These are phyloP conservation scores for Semotilus atromaculatus DNA, from an alignment of 2,797 vertebrate species.

Conservation along the genomic window DNA sequence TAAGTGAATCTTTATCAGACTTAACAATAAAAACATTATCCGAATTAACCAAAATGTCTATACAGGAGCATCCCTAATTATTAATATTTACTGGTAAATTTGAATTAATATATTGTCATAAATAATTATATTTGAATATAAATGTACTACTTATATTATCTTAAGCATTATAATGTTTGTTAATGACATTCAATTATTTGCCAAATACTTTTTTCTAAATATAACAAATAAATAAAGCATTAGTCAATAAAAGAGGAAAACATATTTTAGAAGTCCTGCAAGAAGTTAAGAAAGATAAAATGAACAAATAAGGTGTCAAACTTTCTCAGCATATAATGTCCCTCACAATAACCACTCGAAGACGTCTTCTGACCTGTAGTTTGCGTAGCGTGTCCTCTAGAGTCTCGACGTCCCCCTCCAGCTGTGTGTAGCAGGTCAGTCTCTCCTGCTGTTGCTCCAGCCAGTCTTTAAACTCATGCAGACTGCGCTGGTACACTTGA, in stretches of 20 bases:
- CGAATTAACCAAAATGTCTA: not conserved
- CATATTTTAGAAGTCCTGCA: not conserved
- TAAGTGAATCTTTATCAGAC: not conserved
- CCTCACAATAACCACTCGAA: not conserved
- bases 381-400: conserved; percentile 85
- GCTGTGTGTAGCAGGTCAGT: conserved; percentile 81
- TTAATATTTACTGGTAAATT: not conserved
- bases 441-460: conserved; percentile 89
- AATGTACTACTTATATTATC: not conserved
- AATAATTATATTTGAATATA: not conserved
- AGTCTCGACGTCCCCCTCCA: conserved; percentile 85
- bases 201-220: not conserved
- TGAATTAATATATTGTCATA: not conserved
- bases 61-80: not conserved
- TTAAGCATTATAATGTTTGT: not conserved
- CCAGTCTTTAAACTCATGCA: conserved; percentile 93
- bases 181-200: not conserved
- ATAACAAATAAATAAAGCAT: not conserved
- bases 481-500: conserved; percentile 89
- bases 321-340: not conserved
- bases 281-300: not conserved
- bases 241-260: not conserved
- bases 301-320: not conserved
- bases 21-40: not conserved
- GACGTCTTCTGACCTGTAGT: conserved; percentile 83